Base-by-base conservation (phyloP, 2,888 invertebrate genomes). In the Isoperla grammatica region DNA sequence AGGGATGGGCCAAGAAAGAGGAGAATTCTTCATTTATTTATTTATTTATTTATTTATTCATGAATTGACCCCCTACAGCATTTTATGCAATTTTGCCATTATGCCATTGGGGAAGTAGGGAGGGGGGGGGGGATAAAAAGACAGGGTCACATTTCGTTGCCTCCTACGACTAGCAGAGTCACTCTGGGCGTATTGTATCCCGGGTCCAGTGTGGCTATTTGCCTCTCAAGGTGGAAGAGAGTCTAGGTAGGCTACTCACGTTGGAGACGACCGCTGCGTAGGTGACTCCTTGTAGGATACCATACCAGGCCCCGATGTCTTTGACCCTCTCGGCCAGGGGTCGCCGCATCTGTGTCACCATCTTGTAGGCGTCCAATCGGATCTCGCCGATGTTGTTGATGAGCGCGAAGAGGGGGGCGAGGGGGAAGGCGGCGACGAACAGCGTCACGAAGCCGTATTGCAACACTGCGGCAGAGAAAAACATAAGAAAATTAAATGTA, bases 391-490 rank as follows among this genome's bases (percentile, higher is more conserved):
- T 72, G 69, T 82, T 83, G 70, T 82, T 82, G 53, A 82, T 60
- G 35, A 82, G 69, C 1, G 81, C 81, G 69, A 80, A 81, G 23
- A 83, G 69, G 1, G 82, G 82, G n/a, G 81, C 82, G 45, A 83
- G 70, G 0, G 82, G 82, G 68, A 82, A 82, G 1, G 81, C 81
- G 11, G 80, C 79, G 29, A 81, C 81, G 68, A 83, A 83, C 42
- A 82, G 72, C 0, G 81, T 82, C 53, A 81, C 76, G 69, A 82
- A 83, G 1, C 82, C 82, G 70, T 78, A 82, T 71, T 82, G 82
- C 53, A 82, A 74, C 39, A 80, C 8, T 13, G 29, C 29, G 8
- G 29, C 8, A 29, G 29, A 48, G n/a, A 15, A 15, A 15, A 22
- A 43, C 15, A 43, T 43, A 43, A 43, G 5, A 43, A n/a, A n/a